Percentiles rank a stretch among this genome's conserved stretches.
Evolutionary conservation across 1,140 invertebrate species (phyloP).

Genomic region (Colletes gigas): DNA sequence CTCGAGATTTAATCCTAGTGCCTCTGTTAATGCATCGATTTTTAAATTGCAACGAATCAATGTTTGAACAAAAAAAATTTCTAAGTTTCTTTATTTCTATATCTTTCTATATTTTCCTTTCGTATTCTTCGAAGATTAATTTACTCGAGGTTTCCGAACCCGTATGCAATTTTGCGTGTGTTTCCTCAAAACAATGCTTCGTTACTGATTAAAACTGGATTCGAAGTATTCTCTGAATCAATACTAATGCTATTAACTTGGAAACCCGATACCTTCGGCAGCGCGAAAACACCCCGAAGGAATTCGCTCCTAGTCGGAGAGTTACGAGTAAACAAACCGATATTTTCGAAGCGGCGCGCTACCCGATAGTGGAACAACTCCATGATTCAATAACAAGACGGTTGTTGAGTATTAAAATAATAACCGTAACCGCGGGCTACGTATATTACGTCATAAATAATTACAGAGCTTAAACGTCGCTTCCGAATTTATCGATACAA

Average conservation of each 20-base stretch:
- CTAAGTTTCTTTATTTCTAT: too few relatives aligned
- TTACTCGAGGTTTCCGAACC: not conserved
- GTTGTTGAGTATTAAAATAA: too few relatives aligned
- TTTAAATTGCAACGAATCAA: too few relatives aligned
- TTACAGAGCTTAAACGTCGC: too few relatives aligned
- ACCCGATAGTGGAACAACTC: not conserved
- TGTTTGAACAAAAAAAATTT: too few relatives aligned
- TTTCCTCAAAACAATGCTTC: not conserved
- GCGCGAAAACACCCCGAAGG: constrained; percentile 10
- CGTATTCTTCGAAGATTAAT: not conserved
- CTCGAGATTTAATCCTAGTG: too few relatives aligned
- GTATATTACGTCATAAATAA: too few relatives aligned
- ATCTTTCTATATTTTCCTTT: too few relatives aligned
- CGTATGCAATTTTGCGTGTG: too few relatives aligned
- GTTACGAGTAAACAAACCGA: constrained; percentile 27
- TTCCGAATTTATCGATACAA: too few relatives aligned
- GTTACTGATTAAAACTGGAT: constrained; percentile 1
- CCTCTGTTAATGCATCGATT: too few relatives aligned
- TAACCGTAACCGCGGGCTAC: too few relatives aligned
- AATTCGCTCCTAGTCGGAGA: not conserved
- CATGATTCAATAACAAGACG: not conserved
- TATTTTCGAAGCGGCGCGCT: not conserved
- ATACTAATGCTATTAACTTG: constrained; percentile 35
- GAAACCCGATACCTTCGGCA: constrained; percentile 6
- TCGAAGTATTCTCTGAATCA: not conserved